Conservation (phyloP, 2,888 invertebrate genomes). For the Lycia hirtaria region DNA sequence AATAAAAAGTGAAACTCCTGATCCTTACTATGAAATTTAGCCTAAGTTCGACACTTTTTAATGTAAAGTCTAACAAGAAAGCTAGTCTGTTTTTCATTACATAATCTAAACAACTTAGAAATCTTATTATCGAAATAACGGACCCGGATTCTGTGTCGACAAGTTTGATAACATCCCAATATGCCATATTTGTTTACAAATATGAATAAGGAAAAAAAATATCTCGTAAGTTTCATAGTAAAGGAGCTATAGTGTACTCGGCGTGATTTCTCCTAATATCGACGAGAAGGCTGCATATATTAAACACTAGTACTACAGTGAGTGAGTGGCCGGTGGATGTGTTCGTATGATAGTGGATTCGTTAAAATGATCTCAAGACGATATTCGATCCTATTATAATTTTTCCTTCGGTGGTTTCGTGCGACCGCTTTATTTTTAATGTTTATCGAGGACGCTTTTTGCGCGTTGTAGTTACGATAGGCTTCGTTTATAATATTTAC, state of each 20-base stretch:
- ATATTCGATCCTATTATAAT: constrained; percentile 80
- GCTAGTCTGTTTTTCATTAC: neutral
- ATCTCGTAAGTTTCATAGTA: neutral
- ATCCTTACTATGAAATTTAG: neutral
- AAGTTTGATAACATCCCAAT: too few species aligned
- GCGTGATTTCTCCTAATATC: constrained; percentile 31
- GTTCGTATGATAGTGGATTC: constrained; percentile 66
- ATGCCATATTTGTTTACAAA: too few species aligned
- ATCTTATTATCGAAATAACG: too few species aligned
- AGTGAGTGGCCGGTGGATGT: constrained; percentile 47
- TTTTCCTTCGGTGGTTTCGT: constrained; percentile 61
- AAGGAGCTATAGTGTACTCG: neutral
- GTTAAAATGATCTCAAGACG: constrained; percentile 83
- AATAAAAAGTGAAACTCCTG: neutral
- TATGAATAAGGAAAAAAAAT: too few species aligned
- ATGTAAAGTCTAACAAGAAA: neutral
- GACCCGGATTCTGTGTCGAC: too few species aligned
- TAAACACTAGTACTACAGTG: constrained; percentile 43
- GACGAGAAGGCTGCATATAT: constrained; percentile 36
- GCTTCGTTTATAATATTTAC: constrained; percentile 73
- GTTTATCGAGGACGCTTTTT: constrained; percentile 79
- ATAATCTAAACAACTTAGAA: too few species aligned
- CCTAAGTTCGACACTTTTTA: neutral
- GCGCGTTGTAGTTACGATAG: constrained; percentile 78
- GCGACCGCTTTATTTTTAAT: constrained; percentile 74